Evolutionary conservation across 2,113 vertebrate species (phyloP), one percentile per base, ranked within the genome.

Genomic region (Peromyscus maniculatus): DNA sequence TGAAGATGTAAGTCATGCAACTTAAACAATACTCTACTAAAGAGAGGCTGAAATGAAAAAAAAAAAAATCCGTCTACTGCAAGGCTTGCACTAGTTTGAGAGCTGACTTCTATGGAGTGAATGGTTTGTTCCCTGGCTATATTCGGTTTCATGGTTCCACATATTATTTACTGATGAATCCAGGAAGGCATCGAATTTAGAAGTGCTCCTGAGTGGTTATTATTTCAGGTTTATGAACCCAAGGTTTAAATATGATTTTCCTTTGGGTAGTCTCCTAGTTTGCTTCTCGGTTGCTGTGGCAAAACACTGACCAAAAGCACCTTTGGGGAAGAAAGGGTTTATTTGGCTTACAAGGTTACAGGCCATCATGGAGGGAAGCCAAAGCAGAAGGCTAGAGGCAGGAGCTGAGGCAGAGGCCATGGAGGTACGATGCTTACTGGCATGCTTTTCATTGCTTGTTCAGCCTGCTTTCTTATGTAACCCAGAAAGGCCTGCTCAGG

Each of bases 171-270:
- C 72, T 94, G 96, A 94, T n/a, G 75, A 94, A 93, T 91, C 75
- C 95, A n/a, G 52, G 82, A 43, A 64, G 46, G 24, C 39, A 89
- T 96, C 72, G 89, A 69, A 95, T 92, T 96, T 82, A 91, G 66
- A 97, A 88, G 89, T 97, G 87, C 79, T 97, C 94, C 96, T 59
- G 0, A 96, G 94, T 94, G 97, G 77, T 77, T 94, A 75, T 94
- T 95, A 79, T 96, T 97, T 96, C 94, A 93, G 84, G 57, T 96
- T 97, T 88, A 77, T 43, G 83, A 94, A 95, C 75, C 94, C 74
- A 91, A 90, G 91, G 96, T 95, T 96, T 93, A 95, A 95, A 91
- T 97, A 91, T 69, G 71, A 92, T 75, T 97, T 94, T 96, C 89
- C 75, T 95, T 93, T 96, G 91, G 92, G 69, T 91, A 52, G 39